Evolutionary conservation across 2,797 vertebrate genomes (phyloP).

Genomic region (Enteromius fasciolatus): DNA sequence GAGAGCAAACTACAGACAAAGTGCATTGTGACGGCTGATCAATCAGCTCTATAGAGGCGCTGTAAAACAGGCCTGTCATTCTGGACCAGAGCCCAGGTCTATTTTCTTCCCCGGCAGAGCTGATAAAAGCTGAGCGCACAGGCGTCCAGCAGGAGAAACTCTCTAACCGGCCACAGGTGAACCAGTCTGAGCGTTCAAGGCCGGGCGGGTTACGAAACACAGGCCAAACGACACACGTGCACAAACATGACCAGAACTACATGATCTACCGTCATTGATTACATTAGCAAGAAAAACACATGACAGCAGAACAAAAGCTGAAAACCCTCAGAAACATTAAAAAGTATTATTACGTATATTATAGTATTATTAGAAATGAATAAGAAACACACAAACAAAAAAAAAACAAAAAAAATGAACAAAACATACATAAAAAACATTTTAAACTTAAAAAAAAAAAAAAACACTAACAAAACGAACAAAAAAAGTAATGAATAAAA

Average conservation of each 20-base stretch:
- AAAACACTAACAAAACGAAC: not conserved
- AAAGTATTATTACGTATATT: too few relatives aligned
- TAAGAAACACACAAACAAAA: too few relatives aligned
- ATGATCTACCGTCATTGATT: not conserved
- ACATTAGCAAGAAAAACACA: not conserved
- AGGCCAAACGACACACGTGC: not conserved
- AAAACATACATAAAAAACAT: too few relatives aligned
- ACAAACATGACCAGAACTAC: not conserved
- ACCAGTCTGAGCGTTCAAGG: conserved; percentile 20
- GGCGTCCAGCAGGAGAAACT: conserved; percentile 19
- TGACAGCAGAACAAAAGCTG: not conserved
- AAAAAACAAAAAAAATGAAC: too few relatives aligned
- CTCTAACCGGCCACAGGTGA: conserved; percentile 30
- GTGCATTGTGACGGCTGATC: conserved; percentile 7
- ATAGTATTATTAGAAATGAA: not conserved
- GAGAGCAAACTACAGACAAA: not conserved
- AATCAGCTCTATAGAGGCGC: not conserved
- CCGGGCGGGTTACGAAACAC: not conserved
- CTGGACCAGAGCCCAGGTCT: conserved; percentile 42
- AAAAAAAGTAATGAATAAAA: not conserved
- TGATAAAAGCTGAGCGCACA: conserved; percentile 48
- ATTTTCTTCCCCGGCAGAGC: conserved; percentile 31
- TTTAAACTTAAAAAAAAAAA: not conserved
- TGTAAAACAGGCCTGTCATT: conserved; percentile 23
- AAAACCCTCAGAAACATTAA: too few relatives aligned